These are phyloP conservation scores for Syrrhaptes paradoxus DNA, from an alignment of 2,113 vertebrate genomes.

Conservation along the genomic window DNA sequence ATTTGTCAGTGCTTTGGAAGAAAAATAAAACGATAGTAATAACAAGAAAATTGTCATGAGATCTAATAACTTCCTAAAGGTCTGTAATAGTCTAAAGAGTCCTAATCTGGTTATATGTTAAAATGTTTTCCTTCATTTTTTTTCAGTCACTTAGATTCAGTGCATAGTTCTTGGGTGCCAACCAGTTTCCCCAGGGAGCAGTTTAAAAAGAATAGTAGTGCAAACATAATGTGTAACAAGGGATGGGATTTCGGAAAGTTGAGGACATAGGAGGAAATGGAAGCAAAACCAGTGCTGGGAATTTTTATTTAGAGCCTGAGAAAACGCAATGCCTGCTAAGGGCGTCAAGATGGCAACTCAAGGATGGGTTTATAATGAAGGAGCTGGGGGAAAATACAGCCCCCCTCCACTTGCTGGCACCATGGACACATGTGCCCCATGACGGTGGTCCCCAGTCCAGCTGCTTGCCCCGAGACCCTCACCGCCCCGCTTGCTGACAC, in stretches of 20 bases:
- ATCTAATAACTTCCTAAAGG: neutral
- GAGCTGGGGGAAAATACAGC: neutral
- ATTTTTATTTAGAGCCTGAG: neutral
- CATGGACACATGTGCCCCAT: fast-evolving
- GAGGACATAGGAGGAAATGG: neutral
- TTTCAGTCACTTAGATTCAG: neutral
- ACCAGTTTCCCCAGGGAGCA: neutral
- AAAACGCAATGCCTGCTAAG: neutral
- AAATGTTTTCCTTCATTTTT: neutral
- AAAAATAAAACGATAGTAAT: neutral
- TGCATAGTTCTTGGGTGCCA: neutral
- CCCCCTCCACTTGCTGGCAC: neutral
- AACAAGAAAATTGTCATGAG: neutral
- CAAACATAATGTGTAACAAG: neutral
- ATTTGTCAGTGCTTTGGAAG: neutral
- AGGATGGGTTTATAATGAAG: neutral
- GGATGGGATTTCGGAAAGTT: neutral
- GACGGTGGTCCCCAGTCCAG: neutral
- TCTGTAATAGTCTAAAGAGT: neutral
- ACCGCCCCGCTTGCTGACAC: neutral
- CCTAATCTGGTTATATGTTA: neutral
- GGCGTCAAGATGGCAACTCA: fast-evolving
- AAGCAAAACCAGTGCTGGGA: neutral
- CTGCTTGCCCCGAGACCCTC: neutral
- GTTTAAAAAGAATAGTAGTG: neutral